Evolutionary conservation across 2,888 invertebrate genomes (phyloP).

Genomic region (Dryobota labecula): DNA sequence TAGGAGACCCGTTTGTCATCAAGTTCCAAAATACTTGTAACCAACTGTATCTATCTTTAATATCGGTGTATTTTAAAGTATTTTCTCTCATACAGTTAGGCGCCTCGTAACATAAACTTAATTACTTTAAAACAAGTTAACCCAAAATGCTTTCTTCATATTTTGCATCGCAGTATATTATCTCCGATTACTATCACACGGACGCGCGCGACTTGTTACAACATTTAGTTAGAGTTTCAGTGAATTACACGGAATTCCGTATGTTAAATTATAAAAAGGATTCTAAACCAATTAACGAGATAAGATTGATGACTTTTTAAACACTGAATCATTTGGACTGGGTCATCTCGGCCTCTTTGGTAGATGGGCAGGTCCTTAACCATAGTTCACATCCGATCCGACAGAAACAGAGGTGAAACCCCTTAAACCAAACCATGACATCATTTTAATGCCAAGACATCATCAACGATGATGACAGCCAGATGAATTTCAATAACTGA

Average conservation of each 20-base stretch:
- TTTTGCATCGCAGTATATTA: conserved; percentile 66
- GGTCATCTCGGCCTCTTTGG: background rate
- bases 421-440: background rate
- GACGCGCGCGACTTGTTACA: conserved; percentile 45
- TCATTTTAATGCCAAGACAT: background rate
- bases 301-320: background rate
- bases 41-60: background rate
- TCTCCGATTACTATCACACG: conserved; percentile 66
- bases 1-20: too few relatives aligned
- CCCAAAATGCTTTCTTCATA: conserved; percentile 63
- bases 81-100: conserved; percentile 45
- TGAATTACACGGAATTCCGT: conserved; percentile 40
- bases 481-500: background rate
- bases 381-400: background rate
- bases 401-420: background rate
- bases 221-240: conserved; percentile 17
- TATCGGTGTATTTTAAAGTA: conserved; percentile 10
- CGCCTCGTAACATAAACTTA: conserved; percentile 61
- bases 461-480: background rate
- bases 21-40: background rate
- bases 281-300: background rate
- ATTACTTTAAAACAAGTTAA: conserved; percentile 62
- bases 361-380: background rate
- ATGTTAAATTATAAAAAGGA: background rate
- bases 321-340: background rate